These are phyloP conservation scores for Pammene fasciana DNA, from an alignment of 2,888 invertebrate species.

Conservation along the genomic window DNA sequence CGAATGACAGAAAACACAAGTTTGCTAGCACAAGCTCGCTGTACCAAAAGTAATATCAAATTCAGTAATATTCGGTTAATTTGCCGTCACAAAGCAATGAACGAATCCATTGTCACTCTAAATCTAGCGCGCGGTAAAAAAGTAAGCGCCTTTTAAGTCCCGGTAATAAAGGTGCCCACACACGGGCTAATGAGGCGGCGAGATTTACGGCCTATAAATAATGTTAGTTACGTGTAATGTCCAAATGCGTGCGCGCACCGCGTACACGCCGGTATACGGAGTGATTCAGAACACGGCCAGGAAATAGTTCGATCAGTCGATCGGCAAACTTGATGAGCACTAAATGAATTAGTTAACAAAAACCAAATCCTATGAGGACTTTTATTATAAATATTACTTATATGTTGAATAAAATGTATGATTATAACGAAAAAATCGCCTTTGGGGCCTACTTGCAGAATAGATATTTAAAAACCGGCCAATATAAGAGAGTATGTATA, in stretches of 20 bases:
- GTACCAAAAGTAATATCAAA: neutral
- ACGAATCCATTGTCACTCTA: conserved; percentile 33
- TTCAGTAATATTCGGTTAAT: neutral
- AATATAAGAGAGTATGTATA: too few relatives aligned
- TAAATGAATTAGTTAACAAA: too few relatives aligned
- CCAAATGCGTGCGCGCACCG: conserved; percentile 54
- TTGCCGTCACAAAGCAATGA: conserved; percentile 16
- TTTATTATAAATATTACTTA: too few relatives aligned
- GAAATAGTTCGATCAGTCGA: too few relatives aligned
- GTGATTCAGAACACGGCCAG: neutral
- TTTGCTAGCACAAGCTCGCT: neutral
- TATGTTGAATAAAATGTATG: too few relatives aligned
- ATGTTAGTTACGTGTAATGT: conserved; percentile 70
- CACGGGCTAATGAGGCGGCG: conserved; percentile 70
- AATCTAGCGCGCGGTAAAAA: conserved; percentile 53
- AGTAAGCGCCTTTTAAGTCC: conserved; percentile 58
- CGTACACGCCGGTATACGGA: neutral
- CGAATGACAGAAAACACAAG: too few relatives aligned
- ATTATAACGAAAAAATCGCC: too few relatives aligned
- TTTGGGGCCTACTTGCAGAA: too few relatives aligned
- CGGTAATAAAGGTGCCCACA: conserved; percentile 76
- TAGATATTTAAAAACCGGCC: too few relatives aligned
- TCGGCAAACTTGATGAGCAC: too few relatives aligned
- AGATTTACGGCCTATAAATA: conserved; percentile 78
- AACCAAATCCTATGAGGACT: too few relatives aligned